These are phyloP conservation scores for Aphaenogaster ashmeadi DNA, from an alignment of 1,140 invertebrate species.

Conservation along the genomic window DNA sequence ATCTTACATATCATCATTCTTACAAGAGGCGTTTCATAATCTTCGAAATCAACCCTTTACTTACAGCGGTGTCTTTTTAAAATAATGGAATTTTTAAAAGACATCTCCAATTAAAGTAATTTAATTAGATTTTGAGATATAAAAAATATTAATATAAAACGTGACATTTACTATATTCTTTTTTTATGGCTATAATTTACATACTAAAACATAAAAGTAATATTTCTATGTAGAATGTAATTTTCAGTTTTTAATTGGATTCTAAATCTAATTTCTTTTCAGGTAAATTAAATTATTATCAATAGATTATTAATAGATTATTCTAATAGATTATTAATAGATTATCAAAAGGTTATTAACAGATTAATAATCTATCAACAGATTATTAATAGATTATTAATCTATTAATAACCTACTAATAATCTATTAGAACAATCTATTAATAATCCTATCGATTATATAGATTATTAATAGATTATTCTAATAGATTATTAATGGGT, in stretches of 20 bases:
- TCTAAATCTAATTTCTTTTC: background rate
- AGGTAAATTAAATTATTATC: background rate
- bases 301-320: constrained; percentile 13
- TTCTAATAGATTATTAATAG: too few relatives aligned
- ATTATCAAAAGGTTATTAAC: too few relatives aligned
- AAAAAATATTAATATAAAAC: background rate
- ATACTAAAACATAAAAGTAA: background rate
- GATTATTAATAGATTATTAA: background rate
- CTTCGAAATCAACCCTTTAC: constrained; percentile 6
- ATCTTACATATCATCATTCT: constrained; percentile 70
- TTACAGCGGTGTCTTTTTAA: background rate
- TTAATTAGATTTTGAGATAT: background rate
- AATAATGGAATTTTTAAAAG: background rate
- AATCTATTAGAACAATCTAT: too few relatives aligned
- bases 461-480: background rate
- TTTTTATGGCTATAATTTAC: background rate
- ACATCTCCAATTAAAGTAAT: background rate
- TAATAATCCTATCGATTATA: too few relatives aligned
- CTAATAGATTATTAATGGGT: background rate
- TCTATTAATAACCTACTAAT: too few relatives aligned
- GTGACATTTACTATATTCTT: background rate
- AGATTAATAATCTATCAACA: too few relatives aligned
- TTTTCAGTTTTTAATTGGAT: background rate
- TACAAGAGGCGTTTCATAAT: background rate
- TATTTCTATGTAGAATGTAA: background rate